Conservation (phyloP, 64 coral and sea anemone genomes). For the Actinia equina region DNA sequence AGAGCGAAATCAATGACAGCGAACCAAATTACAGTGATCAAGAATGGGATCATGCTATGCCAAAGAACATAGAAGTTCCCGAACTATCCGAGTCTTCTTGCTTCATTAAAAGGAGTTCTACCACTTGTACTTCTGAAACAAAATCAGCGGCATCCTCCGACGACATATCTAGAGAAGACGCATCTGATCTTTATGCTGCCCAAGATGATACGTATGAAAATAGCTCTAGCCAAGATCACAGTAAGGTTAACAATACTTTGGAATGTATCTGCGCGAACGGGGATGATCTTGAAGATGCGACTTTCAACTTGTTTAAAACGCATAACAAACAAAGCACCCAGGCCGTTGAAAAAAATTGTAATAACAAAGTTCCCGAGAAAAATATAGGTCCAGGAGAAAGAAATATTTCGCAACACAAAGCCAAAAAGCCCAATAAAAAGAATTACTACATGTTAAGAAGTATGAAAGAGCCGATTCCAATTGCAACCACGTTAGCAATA, state of each 20-base stretch:
- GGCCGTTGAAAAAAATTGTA: neutral
- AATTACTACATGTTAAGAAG: too few species aligned
- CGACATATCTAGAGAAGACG: neutral
- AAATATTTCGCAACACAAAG: neutral
- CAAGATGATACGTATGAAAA: neutral
- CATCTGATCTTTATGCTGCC: neutral
- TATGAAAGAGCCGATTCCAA: neutral
- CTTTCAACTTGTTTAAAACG: neutral
- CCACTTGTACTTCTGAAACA: constrained; percentile 22
- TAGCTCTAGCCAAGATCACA: neutral
- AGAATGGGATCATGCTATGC: neutral
- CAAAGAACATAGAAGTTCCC: neutral
- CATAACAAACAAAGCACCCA: neutral
- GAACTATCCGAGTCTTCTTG: neutral
- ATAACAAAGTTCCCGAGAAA: neutral
- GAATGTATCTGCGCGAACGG: neutral
- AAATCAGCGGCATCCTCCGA: neutral
- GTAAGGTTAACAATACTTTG: neutral
- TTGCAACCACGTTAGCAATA: neutral
- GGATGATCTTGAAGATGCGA: neutral
- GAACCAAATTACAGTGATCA: neutral
- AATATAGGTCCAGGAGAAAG: neutral
- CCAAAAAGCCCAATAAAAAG: neutral
- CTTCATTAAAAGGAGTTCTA: neutral
- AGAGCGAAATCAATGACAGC: neutral